phyloP scores from a whole-genome alignment of 2,797 vertebrate genomes.

The Bradypodion ventrale region DNA sequence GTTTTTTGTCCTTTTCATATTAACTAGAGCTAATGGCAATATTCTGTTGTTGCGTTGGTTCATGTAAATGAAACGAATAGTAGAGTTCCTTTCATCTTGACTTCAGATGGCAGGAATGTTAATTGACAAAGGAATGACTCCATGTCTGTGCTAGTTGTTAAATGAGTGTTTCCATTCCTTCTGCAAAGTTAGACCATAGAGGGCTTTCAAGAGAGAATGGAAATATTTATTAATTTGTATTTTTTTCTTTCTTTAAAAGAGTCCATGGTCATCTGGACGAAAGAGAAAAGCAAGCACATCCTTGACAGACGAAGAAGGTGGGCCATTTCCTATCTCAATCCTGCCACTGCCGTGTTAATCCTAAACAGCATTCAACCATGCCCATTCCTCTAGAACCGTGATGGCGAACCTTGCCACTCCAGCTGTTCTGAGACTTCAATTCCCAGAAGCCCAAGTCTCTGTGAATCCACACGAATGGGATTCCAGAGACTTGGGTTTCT shows the following conservation, averaged over 20 bases:
- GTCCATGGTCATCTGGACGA: conserved; percentile 68
- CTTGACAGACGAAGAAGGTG: conserved; percentile 79
- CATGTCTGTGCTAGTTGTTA: not conserved
- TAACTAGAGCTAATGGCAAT: no score
- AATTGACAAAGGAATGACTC: not conserved
- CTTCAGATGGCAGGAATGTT: not conserved
- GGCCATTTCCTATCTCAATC: not conserved
- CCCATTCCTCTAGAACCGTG: not conserved
- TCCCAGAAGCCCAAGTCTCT: no score
- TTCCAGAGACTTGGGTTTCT: no score
- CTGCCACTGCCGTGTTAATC: not conserved
- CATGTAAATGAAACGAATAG: not conserved
- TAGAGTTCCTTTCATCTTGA: not conserved
- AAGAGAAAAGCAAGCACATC: conserved; percentile 86
- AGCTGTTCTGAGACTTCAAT: no score
- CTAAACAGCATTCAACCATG: not conserved
- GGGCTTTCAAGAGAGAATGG: not conserved
- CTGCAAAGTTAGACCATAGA: not conserved
- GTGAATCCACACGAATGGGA: no score
- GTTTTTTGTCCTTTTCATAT: no score
- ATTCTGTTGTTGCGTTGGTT: no score
- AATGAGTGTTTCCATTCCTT: not conserved
- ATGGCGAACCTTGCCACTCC: no score
- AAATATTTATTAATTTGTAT: conserved; percentile 39
- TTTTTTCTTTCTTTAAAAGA: conserved; percentile 65